Conservation (phyloP, 2,797 vertebrate species). For the Rhabdomys pumilio region DNA sequence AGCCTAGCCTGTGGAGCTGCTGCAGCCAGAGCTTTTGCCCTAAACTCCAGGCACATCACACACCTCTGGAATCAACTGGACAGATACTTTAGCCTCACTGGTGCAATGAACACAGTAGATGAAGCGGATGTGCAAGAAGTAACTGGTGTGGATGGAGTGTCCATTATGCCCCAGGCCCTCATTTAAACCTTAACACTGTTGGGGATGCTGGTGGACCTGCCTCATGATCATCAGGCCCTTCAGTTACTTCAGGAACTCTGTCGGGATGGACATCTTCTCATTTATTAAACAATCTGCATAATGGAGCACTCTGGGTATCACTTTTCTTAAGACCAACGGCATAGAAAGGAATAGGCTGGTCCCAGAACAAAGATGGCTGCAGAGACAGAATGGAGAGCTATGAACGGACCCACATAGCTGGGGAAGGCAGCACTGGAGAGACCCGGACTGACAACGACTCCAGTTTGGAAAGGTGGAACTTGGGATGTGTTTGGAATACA, state of each 20-base stretch:
- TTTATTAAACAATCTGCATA: not conserved
- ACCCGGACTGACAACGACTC: not conserved
- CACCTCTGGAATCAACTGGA: not conserved
- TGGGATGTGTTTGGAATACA: accelerated
- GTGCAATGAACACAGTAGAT: not conserved
- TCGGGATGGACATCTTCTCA: not conserved
- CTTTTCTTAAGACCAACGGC: not conserved
- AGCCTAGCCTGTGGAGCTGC: not conserved
- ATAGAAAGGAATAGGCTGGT: not conserved
- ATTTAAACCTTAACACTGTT: not conserved
- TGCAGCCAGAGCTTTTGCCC: not conserved
- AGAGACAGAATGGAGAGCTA: not conserved
- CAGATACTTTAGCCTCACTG: not conserved
- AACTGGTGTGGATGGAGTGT: not conserved
- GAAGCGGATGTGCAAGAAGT: not conserved
- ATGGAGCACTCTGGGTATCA: not conserved
- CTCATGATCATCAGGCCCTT: not conserved
- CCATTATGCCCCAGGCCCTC: accelerated
- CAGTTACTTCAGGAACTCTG: not conserved
- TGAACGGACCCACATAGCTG: not conserved
- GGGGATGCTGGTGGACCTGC: not conserved
- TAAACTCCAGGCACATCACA: not conserved
- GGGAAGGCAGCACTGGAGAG: not conserved
- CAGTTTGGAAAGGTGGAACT: not conserved
- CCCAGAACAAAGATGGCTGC: not conserved